Evolutionary conservation across 2,113 vertebrate species (phyloP), one percentile per base, ranked within the genome.

Genomic region (Galeopterus variegatus): DNA sequence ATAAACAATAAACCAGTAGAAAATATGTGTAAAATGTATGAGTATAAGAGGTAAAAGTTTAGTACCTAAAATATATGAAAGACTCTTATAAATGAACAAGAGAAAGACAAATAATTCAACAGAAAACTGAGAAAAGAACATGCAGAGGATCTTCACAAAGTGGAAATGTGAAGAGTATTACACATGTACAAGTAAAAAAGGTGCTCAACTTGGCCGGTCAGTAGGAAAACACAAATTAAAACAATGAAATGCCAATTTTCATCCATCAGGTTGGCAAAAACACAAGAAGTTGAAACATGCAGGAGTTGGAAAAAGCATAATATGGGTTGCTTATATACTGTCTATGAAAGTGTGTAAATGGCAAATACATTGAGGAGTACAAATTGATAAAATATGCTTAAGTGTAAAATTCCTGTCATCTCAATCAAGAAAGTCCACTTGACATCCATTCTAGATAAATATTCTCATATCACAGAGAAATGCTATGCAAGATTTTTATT

Each of bases 221-320:
- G 10, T 28, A 52, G 26, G 50, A 64, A 41, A 64, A 92, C 41
- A 91, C 60, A 96, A 69, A 70, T 73, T 23, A 50, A 95, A 81
- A 75, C 21, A 81, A 69, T 54, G 23, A 81, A 81, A 81, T 75
- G 21, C 26, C 58, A 80, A 8, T 31, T 84, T 52, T 86, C 8
- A 11, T 95, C 33, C 7, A 60, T 69, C 8, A 76, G 6, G 6
- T n/a, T 84, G 48, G 18, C 60, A 70, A 52, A 84, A 94, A 79
- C 41, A 23, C 28, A 76, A 73, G 19, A 67, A 80, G 4, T 11
- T 80, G 54, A 76, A 90, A 87, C 8, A 69, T 52, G 82, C 33
- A 62, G 6, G 3, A 12, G 24, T 18, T 67, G 19, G 24, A 86
- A 48, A 67, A 50, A 86, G 24, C 19, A n/a, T 45, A 15, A 33